Percentiles rank a stretch among this genome's conserved stretches.
phyloP scores from a whole-genome alignment of 2,113 vertebrate genomes.

The Phalacrocorax carbo region DNA sequence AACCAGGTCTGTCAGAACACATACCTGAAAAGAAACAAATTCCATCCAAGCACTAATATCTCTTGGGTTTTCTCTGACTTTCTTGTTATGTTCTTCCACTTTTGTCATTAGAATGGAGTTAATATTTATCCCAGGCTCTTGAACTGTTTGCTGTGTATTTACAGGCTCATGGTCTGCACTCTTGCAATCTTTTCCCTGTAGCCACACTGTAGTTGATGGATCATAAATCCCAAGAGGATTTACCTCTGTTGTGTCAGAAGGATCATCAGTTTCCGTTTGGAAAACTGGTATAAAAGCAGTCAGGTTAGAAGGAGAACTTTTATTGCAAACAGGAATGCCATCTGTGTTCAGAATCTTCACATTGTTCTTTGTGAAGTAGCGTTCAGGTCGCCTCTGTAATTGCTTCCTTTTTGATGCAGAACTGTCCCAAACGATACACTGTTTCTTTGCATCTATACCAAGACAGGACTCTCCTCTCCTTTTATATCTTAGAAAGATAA shows the following conservation, averaged over 20 bases:
- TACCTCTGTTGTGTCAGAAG: slow-evolving; percentile 45
- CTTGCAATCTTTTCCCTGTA: slow-evolving; percentile 84
- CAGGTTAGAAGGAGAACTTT: neutral
- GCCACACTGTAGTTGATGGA: slow-evolving; percentile 83
- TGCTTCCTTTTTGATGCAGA: slow-evolving; percentile 72
- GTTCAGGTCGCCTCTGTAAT: slow-evolving; percentile 62
- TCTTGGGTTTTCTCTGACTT: slow-evolving; percentile 85
- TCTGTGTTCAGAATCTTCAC: slow-evolving; percentile 72
- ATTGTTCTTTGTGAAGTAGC: slow-evolving; percentile 82
- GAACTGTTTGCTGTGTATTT: neutral
- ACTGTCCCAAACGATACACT: slow-evolving; percentile 83
- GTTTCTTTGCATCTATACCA: slow-evolving; percentile 82
- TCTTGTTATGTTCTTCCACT: slow-evolving; percentile 91
- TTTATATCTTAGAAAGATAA: slow-evolving; percentile 80
- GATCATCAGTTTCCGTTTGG: slow-evolving; percentile 12
- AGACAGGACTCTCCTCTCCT: slow-evolving; percentile 86
- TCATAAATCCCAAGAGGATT: slow-evolving; percentile 95
- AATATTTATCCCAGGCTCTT: slow-evolving; percentile 17
- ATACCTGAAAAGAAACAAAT: slow-evolving; percentile 91
- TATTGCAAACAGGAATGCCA: slow-evolving; percentile 40
- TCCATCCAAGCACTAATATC: slow-evolving; percentile 88
- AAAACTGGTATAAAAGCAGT: slow-evolving; percentile 74
- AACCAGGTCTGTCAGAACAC: neutral
- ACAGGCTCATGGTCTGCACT: slow-evolving; percentile 26
- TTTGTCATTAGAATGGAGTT: slow-evolving; percentile 54